These are phyloP conservation scores for Plumapathes pennacea DNA, from an alignment of 92 coral and sea anemone genomes.

Conservation along the genomic window DNA sequence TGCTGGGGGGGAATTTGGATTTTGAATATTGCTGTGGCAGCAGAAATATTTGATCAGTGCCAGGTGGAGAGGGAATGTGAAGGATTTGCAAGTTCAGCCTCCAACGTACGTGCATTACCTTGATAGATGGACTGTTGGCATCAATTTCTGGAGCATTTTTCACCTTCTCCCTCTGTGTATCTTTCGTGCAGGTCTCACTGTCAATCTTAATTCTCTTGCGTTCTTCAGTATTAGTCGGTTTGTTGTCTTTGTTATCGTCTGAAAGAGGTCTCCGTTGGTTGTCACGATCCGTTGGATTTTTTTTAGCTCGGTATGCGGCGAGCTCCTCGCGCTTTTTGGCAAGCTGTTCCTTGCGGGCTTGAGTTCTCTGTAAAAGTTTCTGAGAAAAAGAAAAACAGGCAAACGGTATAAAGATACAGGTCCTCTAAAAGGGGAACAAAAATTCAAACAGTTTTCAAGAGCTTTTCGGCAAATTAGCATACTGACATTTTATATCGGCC, in stretches of 20 bases:
- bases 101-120: conserved; percentile 69
- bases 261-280: conserved; percentile 69
- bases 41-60: no score
- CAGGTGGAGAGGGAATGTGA: no score
- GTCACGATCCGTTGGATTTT: conserved; percentile 61
- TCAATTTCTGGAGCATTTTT: conserved; percentile 36
- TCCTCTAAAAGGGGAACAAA: no score
- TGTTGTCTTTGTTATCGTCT: conserved; percentile 60
- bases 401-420: no score
- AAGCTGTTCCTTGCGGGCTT: conserved; percentile 88
- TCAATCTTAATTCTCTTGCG: conserved; percentile 29
- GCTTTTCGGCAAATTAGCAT: no score
- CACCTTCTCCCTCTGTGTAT: conserved; percentile 8
- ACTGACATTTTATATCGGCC: no score
- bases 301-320: conserved; percentile 75
- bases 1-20: no score
- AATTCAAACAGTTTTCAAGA: no score
- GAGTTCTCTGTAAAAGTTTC: conserved; percentile 93
- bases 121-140: conserved; percentile 72
- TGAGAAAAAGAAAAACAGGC: no score
- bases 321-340: conserved; percentile 80
- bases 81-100: neutral
- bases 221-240: conserved; percentile 26
- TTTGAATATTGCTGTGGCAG: no score
- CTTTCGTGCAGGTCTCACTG: conserved; percentile 47